Evolutionary conservation across 2,797 vertebrate species (phyloP), one percentile per base, ranked within the genome.

Genomic region (Microcaecilia unicolor): DNA sequence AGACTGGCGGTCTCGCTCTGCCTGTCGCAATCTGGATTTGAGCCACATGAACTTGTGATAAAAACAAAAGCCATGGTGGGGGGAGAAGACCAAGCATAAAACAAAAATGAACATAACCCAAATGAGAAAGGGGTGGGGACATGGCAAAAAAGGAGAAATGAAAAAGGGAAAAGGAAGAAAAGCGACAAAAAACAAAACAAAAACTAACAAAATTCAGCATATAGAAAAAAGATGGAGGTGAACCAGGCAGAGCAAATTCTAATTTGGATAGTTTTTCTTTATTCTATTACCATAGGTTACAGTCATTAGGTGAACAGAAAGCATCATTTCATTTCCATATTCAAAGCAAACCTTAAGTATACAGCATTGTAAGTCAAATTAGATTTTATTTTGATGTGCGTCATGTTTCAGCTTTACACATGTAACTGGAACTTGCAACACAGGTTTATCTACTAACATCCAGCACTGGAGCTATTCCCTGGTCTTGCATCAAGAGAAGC

Each of bases 261-360:
- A 32, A 15, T 80, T 78, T 72, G 58, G 85, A 61, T 48, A n/a
- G 61, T 67, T 65, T 58, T 45, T 48, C 87, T 92, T 91, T 97
- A 92, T 97, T 93, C 86, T 90, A 89, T 67, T 61, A 88, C 91
- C 90, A 94, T 89, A 85, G 81, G 80, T 92, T 83, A 97, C 92
- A 93, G 78, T 82, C 84, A 91, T 77, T 74, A 74, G 81, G 83
- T 72, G 80, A 85, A 94, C 88, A 86, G 56, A 90, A 87, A 88
- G 83, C 79, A 74, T 74, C 81, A 80, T 71, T 77, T 74, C 68
- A n/a, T 73, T 74, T 80, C 76, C 75, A 72, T 43, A 63, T 74
- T 72, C 61, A 33, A 74, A 77, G 64, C 73, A 71, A 77, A 74
- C 64, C 67, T 78, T 65, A 56, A 59, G 56, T 57, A 79, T 74